phyloP scores from a whole-genome alignment of 2,888 invertebrate genomes.

The Epirrhoe alternata region DNA sequence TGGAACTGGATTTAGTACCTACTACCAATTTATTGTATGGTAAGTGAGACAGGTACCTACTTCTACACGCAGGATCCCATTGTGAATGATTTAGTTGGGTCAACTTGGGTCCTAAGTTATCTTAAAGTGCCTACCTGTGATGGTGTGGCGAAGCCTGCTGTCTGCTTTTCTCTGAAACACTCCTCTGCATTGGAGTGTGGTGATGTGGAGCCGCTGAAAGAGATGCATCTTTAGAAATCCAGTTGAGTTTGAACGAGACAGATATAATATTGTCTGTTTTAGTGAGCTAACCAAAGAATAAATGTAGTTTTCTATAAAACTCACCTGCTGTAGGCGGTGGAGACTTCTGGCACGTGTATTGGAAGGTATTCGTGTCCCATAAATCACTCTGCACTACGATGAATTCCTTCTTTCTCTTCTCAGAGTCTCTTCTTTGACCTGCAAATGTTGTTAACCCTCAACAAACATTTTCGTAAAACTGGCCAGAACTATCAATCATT shows the following conservation, averaged over 20 bases:
- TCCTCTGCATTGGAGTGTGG: slow-evolving; percentile 86
- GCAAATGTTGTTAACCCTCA: slow-evolving; percentile 31
- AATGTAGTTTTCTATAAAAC: not conserved
- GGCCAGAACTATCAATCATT: not conserved
- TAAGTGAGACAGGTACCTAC: no score
- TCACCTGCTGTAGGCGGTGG: slow-evolving; percentile 61
- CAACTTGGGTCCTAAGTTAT: no score
- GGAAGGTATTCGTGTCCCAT: slow-evolving; percentile 88
- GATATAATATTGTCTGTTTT: no score
- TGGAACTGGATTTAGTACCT: no score
- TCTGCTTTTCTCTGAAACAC: slow-evolving; percentile 87
- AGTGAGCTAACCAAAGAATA: no score
- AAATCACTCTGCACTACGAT: slow-evolving; percentile 88
- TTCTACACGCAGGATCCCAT: no score
- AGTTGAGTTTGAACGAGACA: not conserved
- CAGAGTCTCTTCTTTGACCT: slow-evolving; percentile 82
- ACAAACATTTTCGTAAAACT: no score
- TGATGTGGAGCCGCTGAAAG: slow-evolving; percentile 59
- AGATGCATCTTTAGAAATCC: not conserved
- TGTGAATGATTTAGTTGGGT: no score
- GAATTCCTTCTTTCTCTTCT: slow-evolving; percentile 83
- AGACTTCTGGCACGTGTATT: slow-evolving; percentile 80
- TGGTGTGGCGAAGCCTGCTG: slow-evolving; percentile 82
- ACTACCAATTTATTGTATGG: no score
- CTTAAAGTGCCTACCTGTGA: slow-evolving; percentile 66